These are phyloP conservation scores for Heliconius melpomene DNA, from an alignment of 1,140 invertebrate genomes.

Conservation along the genomic window DNA sequence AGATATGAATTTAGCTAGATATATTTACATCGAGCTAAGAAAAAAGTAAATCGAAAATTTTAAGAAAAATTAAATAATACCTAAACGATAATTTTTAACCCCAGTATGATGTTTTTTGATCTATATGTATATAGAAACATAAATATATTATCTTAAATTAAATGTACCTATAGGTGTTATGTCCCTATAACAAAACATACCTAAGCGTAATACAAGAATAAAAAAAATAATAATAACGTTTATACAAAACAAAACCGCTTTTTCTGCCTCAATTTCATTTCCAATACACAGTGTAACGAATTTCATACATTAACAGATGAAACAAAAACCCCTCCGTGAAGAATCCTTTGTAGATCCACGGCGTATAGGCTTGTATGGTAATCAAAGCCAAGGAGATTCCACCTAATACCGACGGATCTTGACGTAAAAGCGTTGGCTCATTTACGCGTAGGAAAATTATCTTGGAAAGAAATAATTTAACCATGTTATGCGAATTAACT, in stretches of 20 bases:
- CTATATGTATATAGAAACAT: no score
- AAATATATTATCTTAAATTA: no score
- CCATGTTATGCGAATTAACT: constrained; percentile 28
- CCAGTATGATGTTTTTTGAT: no score
- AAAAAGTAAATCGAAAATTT: not conserved
- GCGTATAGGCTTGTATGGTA: constrained; percentile 60
- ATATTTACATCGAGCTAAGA: not conserved
- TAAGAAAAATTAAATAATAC: not conserved
- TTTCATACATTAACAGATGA: constrained; percentile 33
- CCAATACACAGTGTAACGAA: constrained; percentile 28
- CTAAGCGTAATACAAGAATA: no score
- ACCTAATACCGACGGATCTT: constrained; percentile 54
- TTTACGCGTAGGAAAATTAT: constrained; percentile 47
- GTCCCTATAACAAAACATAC: no score
- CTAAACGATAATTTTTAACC: no score
- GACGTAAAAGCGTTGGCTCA: constrained; percentile 56
- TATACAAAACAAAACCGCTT: not conserved
- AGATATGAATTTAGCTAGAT: constrained; percentile 20
- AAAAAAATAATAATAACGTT: not conserved
- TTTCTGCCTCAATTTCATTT: constrained; percentile 1
- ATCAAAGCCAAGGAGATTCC: constrained; percentile 57
- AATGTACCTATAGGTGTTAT: no score
- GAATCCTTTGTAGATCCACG: constrained; percentile 42
- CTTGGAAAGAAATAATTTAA: constrained; percentile 31
- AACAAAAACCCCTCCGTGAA: constrained; percentile 23